Evolutionary conservation across 2,113 vertebrate genomes (phyloP).

Genomic region (Rhodinocichla rosea): DNA sequence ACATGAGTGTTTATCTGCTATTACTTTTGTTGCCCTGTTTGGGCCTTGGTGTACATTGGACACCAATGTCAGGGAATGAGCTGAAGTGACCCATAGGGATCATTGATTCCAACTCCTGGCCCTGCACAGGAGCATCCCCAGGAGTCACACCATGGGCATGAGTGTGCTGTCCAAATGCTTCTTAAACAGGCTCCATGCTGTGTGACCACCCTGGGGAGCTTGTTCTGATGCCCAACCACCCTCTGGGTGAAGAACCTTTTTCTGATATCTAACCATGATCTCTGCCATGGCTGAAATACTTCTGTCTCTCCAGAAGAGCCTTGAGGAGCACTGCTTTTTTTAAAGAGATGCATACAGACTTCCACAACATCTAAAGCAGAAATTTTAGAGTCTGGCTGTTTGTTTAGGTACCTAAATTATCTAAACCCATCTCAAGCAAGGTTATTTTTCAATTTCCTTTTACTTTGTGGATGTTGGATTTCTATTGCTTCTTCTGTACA

Average conservation of each 20-base stretch:
- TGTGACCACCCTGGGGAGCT: neutral
- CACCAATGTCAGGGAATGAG: rapidly evolving
- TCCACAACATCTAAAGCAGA: neutral
- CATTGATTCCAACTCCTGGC: neutral
- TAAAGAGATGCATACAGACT: neutral
- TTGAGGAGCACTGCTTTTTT: neutral
- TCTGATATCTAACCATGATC: neutral
- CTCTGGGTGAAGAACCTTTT: neutral
- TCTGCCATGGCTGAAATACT: neutral
- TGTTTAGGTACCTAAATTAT: neutral
- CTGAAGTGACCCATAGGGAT: neutral
- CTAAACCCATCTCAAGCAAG: neutral
- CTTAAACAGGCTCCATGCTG: neutral
- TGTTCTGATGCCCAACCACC: neutral
- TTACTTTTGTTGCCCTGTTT: rapidly evolving
- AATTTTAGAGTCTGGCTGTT: neutral
- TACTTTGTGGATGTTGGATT: neutral
- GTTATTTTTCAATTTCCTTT: neutral
- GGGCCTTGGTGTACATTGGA: neutral
- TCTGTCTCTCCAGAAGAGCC: neutral
- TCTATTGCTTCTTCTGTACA: neutral
- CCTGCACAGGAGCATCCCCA: neutral
- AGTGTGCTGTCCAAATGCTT: neutral
- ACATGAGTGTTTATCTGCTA: rapidly evolving
- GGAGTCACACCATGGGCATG: neutral